phyloP scores from a whole-genome alignment of 1,140 invertebrate genomes.

The Triops cancriformis region DNA sequence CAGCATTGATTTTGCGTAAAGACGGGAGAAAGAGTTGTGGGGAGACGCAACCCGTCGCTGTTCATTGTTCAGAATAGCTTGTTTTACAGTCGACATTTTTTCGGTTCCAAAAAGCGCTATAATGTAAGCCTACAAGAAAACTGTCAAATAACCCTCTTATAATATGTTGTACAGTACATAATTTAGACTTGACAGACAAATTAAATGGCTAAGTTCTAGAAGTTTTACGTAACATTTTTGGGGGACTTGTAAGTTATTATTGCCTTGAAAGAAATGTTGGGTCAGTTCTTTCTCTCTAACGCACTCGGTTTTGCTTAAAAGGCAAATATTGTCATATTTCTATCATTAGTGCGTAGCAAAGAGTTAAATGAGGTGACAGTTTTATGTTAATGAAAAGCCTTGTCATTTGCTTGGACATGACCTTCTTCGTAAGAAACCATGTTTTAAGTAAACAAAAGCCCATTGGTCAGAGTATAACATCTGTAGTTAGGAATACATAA shows the following conservation, averaged over 20 bases:
- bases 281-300: not conserved
- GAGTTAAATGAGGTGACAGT: not conserved
- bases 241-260: not conserved
- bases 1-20: not conserved
- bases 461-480: constrained; percentile 11
- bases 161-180: constrained; percentile 4
- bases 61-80: not conserved
- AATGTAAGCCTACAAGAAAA: not conserved
- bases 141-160: not conserved
- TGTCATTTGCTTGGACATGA: not conserved
- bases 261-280: not conserved
- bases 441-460: constrained; percentile 7
- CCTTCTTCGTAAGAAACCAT: not conserved
- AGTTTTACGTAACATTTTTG: not conserved
- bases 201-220: constrained; percentile 1
- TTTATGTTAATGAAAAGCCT: not conserved
- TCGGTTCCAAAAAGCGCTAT: not conserved
- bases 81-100: not conserved
- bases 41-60: not conserved
- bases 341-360: not conserved
- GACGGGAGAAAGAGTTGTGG: not conserved
- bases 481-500: constrained; percentile 7
- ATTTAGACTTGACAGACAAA: constrained; percentile 1
- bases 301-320: not conserved
- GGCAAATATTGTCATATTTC: not conserved